Evolutionary conservation across 2,888 invertebrate species (phyloP).

Genomic region (Oligia latruncula): DNA sequence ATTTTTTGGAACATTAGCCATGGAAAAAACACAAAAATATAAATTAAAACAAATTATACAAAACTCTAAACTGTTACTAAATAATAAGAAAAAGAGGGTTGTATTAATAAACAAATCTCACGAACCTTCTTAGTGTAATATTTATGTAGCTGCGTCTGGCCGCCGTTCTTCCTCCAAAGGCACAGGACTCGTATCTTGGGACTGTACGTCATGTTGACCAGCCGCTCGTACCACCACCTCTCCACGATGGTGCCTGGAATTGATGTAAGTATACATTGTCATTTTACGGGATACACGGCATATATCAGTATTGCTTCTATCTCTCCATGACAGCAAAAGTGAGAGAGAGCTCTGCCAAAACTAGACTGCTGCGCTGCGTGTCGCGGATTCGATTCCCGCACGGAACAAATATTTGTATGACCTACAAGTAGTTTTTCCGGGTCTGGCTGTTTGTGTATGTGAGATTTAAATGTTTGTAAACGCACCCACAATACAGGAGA

Average conservation of each 20-base stretch:
- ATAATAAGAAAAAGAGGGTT: neutral
- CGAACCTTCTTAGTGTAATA: slow-evolving; percentile 99
- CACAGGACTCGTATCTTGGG: slow-evolving; percentile 99
- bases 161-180: slow-evolving; percentile 98
- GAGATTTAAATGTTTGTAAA: too few species aligned
- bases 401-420: too few species aligned
- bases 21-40: neutral
- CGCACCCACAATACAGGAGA: too few species aligned
- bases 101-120: slow-evolving; percentile 47
- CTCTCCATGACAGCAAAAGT: neutral
- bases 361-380: too few species aligned
- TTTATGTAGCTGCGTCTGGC: slow-evolving; percentile 98
- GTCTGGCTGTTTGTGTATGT: too few species aligned
- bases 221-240: slow-evolving; percentile 99
- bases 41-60: neutral
- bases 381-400: too few species aligned
- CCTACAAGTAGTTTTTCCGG: too few species aligned
- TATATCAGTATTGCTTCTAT: neutral
- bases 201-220: slow-evolving; percentile 99
- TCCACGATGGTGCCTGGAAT: slow-evolving; percentile 95
- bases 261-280: neutral
- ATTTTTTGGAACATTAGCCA: neutral
- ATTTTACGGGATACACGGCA: neutral
- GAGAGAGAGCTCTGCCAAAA: neutral
- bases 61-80: neutral